Evolutionary conservation across 2,113 vertebrate species (phyloP), one percentile per base, ranked within the genome.

Genomic region (Gambusia affinis): DNA sequence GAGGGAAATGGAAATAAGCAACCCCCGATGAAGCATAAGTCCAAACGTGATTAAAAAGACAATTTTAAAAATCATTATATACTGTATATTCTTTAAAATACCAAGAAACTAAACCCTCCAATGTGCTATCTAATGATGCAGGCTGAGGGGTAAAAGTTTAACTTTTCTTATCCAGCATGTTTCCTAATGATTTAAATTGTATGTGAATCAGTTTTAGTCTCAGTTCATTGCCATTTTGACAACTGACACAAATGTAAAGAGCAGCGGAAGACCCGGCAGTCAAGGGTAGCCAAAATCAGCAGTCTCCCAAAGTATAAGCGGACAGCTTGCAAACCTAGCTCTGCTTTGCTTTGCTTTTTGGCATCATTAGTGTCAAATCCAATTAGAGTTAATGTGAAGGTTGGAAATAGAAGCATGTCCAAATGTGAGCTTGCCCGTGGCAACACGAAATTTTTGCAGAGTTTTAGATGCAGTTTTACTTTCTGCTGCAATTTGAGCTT

Each of bases 331-430:
- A 72, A 86, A 72, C 70, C 74, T 81, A 61, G 79, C 68, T 65
- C 61, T 12, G 81, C 87, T 80, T 81, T 12, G 60, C 72, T 85
- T 83, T 79, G 79, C 82, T 85, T 85, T 89, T 90, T 82, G 86
- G 83, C 84, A 83, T 91, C 86, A 90, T 91, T 91, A 90, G 75
- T 74, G 90, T 91, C 85, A 28, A 81, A 84, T 82, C 79, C 72
- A 90, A 91, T 90, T 85, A 90, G 75, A 30, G n/a, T 91, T 87
- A 89, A 73, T 70, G 31, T 54, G 66, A 80, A 47, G 64, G 71
- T 67, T 88, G 75, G 76, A 88, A 88, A 88, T 81, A 82, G 76
- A 88, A 74, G 64, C 31, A 27, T 1, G 14, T 29, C 64, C 73
- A 86, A 83, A 80, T 80, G 65, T 80, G 64, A 83, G 76, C 66